Evolutionary conservation across 2,888 invertebrate species (phyloP).

Genomic region (Oscheius sp.): DNA sequence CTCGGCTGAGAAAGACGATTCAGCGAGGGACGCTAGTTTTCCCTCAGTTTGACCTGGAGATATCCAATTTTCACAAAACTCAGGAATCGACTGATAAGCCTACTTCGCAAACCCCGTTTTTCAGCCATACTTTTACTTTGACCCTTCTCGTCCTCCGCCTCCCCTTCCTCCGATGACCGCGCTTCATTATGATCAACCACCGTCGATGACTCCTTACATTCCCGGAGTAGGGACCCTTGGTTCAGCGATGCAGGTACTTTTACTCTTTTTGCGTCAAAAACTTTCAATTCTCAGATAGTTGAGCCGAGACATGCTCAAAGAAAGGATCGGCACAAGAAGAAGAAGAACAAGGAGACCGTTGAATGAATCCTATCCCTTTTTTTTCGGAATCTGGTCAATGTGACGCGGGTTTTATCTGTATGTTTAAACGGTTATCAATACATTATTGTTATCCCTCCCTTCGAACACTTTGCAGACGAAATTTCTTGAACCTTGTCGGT

Average conservation of each 20-base stretch:
- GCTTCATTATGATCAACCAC: slow-evolving; percentile 8
- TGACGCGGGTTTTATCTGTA: too few relatives aligned
- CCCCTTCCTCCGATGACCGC: slow-evolving; percentile 9
- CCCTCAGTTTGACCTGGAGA: too few relatives aligned
- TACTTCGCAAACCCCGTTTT: neutral
- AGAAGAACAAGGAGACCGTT: slow-evolving; percentile 13
- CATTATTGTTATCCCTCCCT: too few relatives aligned
- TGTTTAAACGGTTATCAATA: too few relatives aligned
- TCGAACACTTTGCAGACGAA: too few relatives aligned
- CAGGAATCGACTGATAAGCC: too few relatives aligned
- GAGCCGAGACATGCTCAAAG: slow-evolving; percentile 31
- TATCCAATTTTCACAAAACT: neutral
- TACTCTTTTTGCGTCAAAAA: neutral
- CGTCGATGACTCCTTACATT: slow-evolving; percentile 31
- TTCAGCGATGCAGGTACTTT: slow-evolving; percentile 33
- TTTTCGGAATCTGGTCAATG: neutral
- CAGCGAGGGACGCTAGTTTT: too few relatives aligned
- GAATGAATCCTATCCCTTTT: neutral
- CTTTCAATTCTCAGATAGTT: neutral
- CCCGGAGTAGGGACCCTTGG: slow-evolving; percentile 27
- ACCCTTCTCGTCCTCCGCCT: slow-evolving; percentile 39
- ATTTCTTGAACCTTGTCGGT: too few relatives aligned
- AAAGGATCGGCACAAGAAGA: slow-evolving; percentile 32
- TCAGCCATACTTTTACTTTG: slow-evolving; percentile 35
- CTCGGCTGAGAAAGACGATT: too few relatives aligned